Percentiles rank a stretch among this genome's conserved stretches.
These are phyloP conservation scores for Tetragnatha versicolor DNA, from an alignment of 1,140 invertebrate species.

Conservation along the genomic window DNA sequence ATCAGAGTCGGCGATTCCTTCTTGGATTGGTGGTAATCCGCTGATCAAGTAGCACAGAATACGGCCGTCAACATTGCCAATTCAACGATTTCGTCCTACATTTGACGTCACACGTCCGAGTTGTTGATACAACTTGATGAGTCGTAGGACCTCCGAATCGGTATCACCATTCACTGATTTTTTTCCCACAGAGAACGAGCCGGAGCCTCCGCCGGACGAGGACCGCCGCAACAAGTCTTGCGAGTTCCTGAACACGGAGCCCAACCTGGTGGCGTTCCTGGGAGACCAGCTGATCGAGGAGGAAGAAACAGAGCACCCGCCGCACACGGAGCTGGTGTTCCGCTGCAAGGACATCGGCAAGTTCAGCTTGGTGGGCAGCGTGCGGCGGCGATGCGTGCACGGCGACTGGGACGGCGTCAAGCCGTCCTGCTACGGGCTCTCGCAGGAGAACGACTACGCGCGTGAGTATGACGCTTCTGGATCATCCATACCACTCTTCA, in stretches of 20 bases:
- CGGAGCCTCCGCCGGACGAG: constrained; percentile 24
- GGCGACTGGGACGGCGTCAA: constrained; percentile 81
- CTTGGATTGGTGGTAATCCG: no score
- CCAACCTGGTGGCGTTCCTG: constrained; percentile 79
- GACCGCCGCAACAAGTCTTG: constrained; percentile 73
- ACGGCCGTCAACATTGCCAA: no score
- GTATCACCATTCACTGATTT: no score
- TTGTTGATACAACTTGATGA: no score
- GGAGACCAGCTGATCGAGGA: constrained; percentile 78
- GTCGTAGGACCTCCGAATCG: no score
- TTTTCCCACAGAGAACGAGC: constrained; percentile 30
- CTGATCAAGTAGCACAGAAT: no score
- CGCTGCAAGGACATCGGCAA: constrained; percentile 85
- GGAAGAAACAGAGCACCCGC: constrained; percentile 77
- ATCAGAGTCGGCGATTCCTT: no score
- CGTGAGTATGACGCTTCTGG: constrained; percentile 67
- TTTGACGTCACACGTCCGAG: no score
- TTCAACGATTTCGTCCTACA: no score
- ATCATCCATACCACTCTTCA: background rate
- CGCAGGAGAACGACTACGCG: constrained; percentile 85
- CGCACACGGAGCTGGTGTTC: constrained; percentile 73
- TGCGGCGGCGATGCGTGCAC: constrained; percentile 73
- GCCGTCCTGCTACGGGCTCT: constrained; percentile 79
- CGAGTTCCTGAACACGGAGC: constrained; percentile 76
- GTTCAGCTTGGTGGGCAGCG: constrained; percentile 69